Conservation (phyloP, 2,888 invertebrate genomes). For the Odontomyia ornata region DNA sequence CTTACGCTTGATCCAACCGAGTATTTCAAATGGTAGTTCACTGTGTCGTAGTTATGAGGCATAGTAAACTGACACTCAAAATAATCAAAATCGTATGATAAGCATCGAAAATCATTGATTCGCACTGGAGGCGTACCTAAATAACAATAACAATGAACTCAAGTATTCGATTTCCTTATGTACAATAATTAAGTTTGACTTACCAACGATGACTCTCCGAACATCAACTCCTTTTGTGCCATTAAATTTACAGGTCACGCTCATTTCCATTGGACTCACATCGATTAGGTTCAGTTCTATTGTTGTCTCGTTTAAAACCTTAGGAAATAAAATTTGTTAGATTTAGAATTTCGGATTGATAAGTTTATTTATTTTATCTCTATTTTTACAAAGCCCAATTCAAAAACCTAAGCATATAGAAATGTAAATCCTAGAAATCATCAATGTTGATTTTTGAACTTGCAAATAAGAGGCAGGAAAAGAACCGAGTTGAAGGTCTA, state of each 20-base stretch:
- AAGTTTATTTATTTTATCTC: no score
- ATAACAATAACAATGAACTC: slow-evolving; percentile 4
- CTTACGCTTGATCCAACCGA: slow-evolving; percentile 50
- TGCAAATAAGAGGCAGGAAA: no score
- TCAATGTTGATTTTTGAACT: no score
- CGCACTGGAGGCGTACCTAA: slow-evolving; percentile 69
- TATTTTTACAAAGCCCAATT: no score
- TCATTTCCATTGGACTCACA: slow-evolving; percentile 44
- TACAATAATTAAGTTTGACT: slow-evolving; percentile 12
- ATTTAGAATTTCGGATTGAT: no score
- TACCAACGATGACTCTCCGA: slow-evolving; percentile 45
- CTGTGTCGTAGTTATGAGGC: slow-evolving; percentile 68
- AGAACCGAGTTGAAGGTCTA: no score
- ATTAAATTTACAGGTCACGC: slow-evolving; percentile 45
- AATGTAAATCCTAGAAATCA: no score
- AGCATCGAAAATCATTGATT: slow-evolving; percentile 76
- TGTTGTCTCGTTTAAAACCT: slow-evolving; percentile 48
- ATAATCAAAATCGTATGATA: slow-evolving; percentile 76
- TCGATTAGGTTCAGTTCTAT: slow-evolving; percentile 48
- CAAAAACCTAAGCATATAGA: no score
- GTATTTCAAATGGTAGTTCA: slow-evolving; percentile 67
- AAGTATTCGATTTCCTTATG: neutral
- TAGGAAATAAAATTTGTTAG: slow-evolving; percentile 11
- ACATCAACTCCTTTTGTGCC: slow-evolving; percentile 41
- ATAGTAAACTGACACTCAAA: slow-evolving; percentile 79